Conservation (phyloP, 2,113 vertebrate species). For the Crotalus horridus region DNA sequence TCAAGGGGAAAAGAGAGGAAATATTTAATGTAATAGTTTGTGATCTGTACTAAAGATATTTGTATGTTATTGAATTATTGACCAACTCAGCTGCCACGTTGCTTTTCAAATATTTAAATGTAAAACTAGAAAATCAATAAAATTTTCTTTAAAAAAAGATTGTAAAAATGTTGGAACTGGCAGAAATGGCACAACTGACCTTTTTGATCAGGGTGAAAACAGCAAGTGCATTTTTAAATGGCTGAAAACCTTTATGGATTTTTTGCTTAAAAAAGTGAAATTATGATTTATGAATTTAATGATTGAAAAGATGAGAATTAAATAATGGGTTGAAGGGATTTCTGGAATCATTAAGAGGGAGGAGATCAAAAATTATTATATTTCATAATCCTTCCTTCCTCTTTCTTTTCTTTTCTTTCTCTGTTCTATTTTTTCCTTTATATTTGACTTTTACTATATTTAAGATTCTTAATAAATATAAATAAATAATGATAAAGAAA, state of each 20-base stretch:
- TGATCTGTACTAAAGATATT: too few relatives aligned
- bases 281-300: neutral
- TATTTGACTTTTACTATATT: neutral
- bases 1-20: too few relatives aligned
- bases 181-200: neutral
- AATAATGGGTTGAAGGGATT: neutral
- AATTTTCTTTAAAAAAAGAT: neutral
- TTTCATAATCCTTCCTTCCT: neutral
- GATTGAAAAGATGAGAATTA: neutral
- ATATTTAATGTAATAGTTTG: too few relatives aligned
- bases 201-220: neutral
- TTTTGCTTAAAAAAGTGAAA: neutral
- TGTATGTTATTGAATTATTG: too few relatives aligned
- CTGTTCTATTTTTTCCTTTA: neutral
- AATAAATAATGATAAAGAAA: neutral
- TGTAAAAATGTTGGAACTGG: neutral
- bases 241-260: neutral
- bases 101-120: too few relatives aligned
- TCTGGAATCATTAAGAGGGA: neutral
- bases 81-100: too few relatives aligned
- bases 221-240: neutral
- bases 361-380: neutral
- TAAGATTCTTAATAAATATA: neutral
- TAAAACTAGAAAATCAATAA: too few relatives aligned
- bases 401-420: neutral